A percentile compares a stretch with the other conserved stretches of the same genome.
Conservation (phyloP, 2,888 invertebrate genomes). For the Leucophora obtusa region DNA sequence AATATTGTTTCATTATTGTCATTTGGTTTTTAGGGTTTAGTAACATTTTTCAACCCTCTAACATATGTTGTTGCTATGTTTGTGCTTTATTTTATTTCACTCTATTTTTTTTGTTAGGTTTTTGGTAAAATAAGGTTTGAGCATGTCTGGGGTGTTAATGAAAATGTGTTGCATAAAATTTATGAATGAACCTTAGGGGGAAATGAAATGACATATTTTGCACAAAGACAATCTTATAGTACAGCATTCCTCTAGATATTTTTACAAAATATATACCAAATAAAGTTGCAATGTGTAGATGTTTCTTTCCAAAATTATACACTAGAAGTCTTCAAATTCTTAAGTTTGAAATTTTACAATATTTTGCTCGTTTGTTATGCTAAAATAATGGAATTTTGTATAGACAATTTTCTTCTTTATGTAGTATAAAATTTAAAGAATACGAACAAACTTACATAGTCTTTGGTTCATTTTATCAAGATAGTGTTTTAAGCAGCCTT, state of each 20-base stretch:
- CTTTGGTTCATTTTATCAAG: background rate
- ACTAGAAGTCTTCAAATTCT: constrained; percentile 28
- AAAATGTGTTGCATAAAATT: constrained; percentile 61
- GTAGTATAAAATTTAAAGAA: background rate
- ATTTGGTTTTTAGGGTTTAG: constrained; percentile 8
- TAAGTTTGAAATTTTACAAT: constrained; percentile 40
- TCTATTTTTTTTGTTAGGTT: background rate
- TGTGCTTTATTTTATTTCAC: background rate
- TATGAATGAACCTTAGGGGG: constrained; percentile 57
- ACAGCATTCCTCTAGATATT: constrained; percentile 26
- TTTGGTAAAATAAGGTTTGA: constrained; percentile 49
- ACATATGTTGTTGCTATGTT: constrained; percentile 35
- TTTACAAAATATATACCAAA: constrained; percentile 1
- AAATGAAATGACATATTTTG: constrained; percentile 37
- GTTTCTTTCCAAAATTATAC: background rate
- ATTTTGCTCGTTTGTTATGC: constrained; percentile 16
- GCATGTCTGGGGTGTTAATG: constrained; percentile 64
- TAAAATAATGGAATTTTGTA: constrained; percentile 51
- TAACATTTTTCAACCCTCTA: constrained; percentile 50
- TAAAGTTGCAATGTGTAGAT: constrained; percentile 20
- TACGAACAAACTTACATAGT: background rate
- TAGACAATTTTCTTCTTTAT: constrained; percentile 3
- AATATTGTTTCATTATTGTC: constrained; percentile 3
- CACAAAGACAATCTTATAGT: background rate
- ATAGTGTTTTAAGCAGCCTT: background rate